Conservation (phyloP, 2,888 invertebrate genomes). For the Hemaris fuciformis region DNA sequence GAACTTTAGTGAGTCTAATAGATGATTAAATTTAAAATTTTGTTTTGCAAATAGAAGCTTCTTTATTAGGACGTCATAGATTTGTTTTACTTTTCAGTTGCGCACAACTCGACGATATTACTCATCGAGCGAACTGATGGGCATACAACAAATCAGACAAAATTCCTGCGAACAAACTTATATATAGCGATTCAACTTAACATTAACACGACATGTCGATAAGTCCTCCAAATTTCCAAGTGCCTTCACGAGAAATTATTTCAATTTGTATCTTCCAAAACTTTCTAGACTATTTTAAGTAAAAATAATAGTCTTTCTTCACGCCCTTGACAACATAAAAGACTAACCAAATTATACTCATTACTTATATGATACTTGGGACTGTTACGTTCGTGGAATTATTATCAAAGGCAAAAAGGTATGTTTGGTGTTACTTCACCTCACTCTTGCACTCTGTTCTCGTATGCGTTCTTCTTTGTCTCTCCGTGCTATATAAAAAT, state of each 20-base stretch:
- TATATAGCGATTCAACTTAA: conserved; percentile 83
- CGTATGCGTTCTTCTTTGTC: conserved; percentile 32
- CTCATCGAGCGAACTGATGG: conserved; percentile 89
- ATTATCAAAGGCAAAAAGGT: conserved; percentile 28
- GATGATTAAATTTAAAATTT: conserved; percentile 6
- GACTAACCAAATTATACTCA: neutral
- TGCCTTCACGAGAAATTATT: conserved; percentile 54
- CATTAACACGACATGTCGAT: conserved; percentile 33
- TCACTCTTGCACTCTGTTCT: conserved; percentile 41
- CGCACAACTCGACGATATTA: conserved; percentile 88
- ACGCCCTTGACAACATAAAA: neutral
- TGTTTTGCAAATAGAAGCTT: conserved; percentile 32
- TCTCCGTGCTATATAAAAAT: conserved; percentile 8
- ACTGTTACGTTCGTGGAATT: conserved; percentile 18
- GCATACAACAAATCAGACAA: conserved; percentile 87
- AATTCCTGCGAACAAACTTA: conserved; percentile 93
- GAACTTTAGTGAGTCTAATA: neutral
- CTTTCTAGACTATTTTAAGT: conserved; percentile 31
- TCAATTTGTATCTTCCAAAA: conserved; percentile 45
- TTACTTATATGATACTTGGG: neutral
- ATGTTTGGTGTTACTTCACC: conserved; percentile 39
- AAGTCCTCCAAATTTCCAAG: conserved; percentile 54
- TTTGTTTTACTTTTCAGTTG: conserved; percentile 84
- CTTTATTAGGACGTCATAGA: conserved; percentile 49
- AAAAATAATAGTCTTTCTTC: neutral